These are phyloP conservation scores for Nemotelus pantherinus DNA, from an alignment of 2,888 invertebrate species.

Conservation along the genomic window DNA sequence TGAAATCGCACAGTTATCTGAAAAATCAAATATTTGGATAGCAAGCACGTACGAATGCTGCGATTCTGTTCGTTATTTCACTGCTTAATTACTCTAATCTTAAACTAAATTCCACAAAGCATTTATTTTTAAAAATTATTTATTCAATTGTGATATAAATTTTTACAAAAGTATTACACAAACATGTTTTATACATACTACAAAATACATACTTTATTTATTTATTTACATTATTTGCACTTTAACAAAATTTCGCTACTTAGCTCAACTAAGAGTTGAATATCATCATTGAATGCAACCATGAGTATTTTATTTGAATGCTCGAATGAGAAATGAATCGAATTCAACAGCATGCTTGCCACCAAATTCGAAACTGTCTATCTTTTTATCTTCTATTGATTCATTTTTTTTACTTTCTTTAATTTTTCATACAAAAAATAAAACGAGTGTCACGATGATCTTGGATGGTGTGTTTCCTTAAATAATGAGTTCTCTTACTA, in stretches of 20 bases:
- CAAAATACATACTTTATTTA: constrained; percentile 25
- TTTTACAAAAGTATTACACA: constrained; percentile 38
- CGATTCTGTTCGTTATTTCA: too few species aligned
- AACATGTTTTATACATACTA: constrained; percentile 30
- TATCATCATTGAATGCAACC: constrained; percentile 14
- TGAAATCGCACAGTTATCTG: too few species aligned
- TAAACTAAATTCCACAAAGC: too few species aligned
- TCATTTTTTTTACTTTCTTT: not conserved
- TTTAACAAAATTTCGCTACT: constrained; percentile 32
- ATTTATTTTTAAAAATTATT: constrained; percentile 13
- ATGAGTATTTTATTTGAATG: constrained; percentile 14
- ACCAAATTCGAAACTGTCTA: not conserved
- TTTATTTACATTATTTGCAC: constrained; percentile 42
- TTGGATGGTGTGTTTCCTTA: constrained; percentile 39
- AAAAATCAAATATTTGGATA: too few species aligned
- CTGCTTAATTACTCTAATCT: too few species aligned
- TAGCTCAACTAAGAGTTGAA: constrained; percentile 30
- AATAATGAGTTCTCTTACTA: constrained; percentile 39
- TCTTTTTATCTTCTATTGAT: not conserved
- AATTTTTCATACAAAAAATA: not conserved
- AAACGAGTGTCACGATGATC: constrained; percentile 26
- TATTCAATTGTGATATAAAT: constrained; percentile 29
- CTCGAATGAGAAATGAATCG: constrained; percentile 20
- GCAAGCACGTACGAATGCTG: too few species aligned
- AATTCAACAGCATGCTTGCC: not conserved